Evolutionary conservation across 2,797 vertebrate species (phyloP).

Genomic region (Acestrorhynchus altus): DNA sequence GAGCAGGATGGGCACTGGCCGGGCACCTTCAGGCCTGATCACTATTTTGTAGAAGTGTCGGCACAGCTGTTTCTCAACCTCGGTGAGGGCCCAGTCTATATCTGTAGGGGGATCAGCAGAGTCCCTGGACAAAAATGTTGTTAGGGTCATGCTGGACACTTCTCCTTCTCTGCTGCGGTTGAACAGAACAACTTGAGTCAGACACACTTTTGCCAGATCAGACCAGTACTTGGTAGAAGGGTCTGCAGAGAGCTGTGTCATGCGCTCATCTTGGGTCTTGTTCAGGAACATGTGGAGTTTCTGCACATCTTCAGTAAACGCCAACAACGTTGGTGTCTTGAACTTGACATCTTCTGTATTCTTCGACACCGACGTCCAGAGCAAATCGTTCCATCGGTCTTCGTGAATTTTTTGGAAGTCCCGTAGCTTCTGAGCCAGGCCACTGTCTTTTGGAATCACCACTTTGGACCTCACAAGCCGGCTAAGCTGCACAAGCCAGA

Average conservation of each 20-base stretch:
- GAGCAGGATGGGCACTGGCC: conserved; percentile 45
- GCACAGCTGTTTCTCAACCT: conserved; percentile 50
- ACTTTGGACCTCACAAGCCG: conserved; percentile 41
- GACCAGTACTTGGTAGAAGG: conserved; percentile 45
- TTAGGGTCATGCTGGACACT: conserved; percentile 47
- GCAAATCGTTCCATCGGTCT: conserved; percentile 47
- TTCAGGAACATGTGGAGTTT: conserved; percentile 39
- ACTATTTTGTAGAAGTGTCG: conserved; percentile 50
- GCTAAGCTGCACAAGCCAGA: conserved; percentile 45
- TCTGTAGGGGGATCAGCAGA: conserved; percentile 42
- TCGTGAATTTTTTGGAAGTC: conserved; percentile 50
- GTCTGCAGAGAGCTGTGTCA: conserved; percentile 7
- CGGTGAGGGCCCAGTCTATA: conserved; percentile 51
- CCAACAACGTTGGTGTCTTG: conserved; percentile 31
- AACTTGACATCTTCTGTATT: conserved; percentile 27
- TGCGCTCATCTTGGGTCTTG: conserved; percentile 44
- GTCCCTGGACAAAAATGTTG: conserved; percentile 40
- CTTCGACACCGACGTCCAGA: conserved; percentile 36
- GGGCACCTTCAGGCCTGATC: conserved; percentile 31
- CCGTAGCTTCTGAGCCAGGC: conserved; percentile 35
- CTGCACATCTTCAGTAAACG: conserved; percentile 46
- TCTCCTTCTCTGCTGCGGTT: conserved; percentile 47
- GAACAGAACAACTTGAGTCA: conserved; percentile 48
- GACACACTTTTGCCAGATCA: conserved; percentile 35
- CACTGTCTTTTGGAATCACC: conserved; percentile 34